Base-by-base conservation (phyloP, 2,797 vertebrate species). In the Lepidocolaptes lacrymiger region DNA sequence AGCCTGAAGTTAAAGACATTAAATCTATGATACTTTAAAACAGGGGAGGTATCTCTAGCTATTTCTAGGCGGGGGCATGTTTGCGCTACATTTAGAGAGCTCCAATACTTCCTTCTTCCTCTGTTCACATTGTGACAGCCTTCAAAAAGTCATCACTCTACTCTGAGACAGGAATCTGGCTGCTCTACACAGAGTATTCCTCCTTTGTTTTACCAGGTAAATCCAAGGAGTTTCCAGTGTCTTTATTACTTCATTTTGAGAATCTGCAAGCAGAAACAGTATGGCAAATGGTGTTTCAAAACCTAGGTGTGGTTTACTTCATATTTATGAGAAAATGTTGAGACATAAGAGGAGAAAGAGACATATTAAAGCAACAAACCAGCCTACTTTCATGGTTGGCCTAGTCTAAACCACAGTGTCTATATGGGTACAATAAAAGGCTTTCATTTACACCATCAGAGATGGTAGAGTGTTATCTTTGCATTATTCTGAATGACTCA, bases 141-240 rank as follows among this genome's bases (percentile, higher is more conserved):
- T 76, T 87, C 51, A 49, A 14, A 73, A 72, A 86, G 8, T 24
- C 20, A 27, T 77, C 37, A 56, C 20, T 4, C 12, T 41, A 17
- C 27, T 66, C 55, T 75, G 49, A 62, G 75, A 23, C 39, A 27
- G 36, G 30, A 28, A 72, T 72, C 48, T 89, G 67, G 12, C 36
- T 91, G 18, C 44, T 89, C 18, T 17, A 14, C 0, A 0, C 26
- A 24, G 72, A 55, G 3, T 36, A 54, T 39, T 5, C 21, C 10
- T 46, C 7, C 34, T 37, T 44, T 64, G 13, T 46, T 81, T 86
- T 66, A 32, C 7, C n/a, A 41, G 9, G 9, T 59, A 68, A 73
- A 67, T 18, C 14, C 75, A 82, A 76, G 22, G 2, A 12, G 8
- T 48, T 80, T 63, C 52, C 59, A 66, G 15, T 14, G 32, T 17